phyloP scores from a whole-genome alignment of 1,140 invertebrate species.

The Phocides pigmalion region DNA sequence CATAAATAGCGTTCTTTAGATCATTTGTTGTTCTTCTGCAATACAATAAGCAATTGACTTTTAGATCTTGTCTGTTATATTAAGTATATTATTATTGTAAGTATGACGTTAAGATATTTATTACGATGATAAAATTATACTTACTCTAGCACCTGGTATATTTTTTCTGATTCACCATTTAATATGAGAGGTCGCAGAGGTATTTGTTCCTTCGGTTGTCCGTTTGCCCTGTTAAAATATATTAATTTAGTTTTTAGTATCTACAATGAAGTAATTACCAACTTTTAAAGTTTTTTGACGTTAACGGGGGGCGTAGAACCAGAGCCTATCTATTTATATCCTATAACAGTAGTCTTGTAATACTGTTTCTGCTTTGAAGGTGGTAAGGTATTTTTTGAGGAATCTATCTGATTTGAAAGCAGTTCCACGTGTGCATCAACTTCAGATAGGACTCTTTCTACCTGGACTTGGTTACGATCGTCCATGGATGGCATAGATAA shows the following conservation, averaged over 20 bases:
- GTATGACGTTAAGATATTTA: conserved; percentile 19
- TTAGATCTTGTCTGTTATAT: conserved; percentile 37
- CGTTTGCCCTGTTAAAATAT: conserved; percentile 64
- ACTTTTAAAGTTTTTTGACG: too few species aligned
- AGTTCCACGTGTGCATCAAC: too few species aligned
- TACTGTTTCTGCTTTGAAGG: too few species aligned
- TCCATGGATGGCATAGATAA: too few species aligned
- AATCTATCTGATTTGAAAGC: too few species aligned
- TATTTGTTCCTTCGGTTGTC: conserved; percentile 87
- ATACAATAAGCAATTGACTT: conserved; percentile 59
- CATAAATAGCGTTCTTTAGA: conserved; percentile 78
- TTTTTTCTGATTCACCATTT: conserved; percentile 86
- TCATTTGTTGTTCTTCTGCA: conserved; percentile 80
- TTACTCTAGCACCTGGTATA: conserved; percentile 89
- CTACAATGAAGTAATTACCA: too few species aligned
- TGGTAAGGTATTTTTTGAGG: too few species aligned
- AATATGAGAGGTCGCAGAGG: conserved; percentile 90
- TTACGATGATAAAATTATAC: conserved; percentile 66
- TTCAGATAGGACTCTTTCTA: too few species aligned
- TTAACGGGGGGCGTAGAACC: too few species aligned
- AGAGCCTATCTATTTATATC: too few species aligned
- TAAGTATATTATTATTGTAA: conserved; percentile 34
- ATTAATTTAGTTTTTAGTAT: conserved; percentile 8
- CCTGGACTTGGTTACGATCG: too few species aligned
- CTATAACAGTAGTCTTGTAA: too few species aligned